Conservation (phyloP, 2,888 invertebrate genomes). For the Amphipyra berbera region DNA sequence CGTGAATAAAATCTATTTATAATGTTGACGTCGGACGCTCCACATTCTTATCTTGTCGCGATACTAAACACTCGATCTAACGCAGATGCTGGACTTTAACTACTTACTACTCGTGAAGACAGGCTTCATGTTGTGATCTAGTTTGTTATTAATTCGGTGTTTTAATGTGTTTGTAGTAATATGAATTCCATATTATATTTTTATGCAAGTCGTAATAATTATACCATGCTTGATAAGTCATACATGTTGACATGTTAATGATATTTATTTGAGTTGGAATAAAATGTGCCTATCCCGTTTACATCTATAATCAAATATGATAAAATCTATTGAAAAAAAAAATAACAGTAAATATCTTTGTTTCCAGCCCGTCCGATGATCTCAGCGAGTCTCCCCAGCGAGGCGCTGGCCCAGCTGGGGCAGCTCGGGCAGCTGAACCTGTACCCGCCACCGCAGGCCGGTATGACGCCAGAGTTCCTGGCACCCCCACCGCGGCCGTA, state of each 20-base stretch:
- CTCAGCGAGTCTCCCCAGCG: slow-evolving; percentile 92
- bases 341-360: slow-evolving; percentile 48
- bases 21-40: slow-evolving; percentile 84
- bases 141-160: slow-evolving; percentile 40
- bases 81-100: slow-evolving; percentile 71
- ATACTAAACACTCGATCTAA: slow-evolving; percentile 74
- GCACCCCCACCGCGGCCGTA: slow-evolving; percentile 91
- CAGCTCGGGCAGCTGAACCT: slow-evolving; percentile 90
- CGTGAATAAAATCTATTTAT: slow-evolving; percentile 87
- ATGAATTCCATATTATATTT: slow-evolving; percentile 11
- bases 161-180: slow-evolving; percentile 34
- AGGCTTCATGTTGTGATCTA: slow-evolving; percentile 46
- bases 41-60: slow-evolving; percentile 85
- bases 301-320: slow-evolving; percentile 1
- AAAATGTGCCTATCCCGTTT: not conserved
- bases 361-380: slow-evolving; percentile 91
- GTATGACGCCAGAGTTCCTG: slow-evolving; percentile 91
- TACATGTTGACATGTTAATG: slow-evolving; percentile 8
- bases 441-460: slow-evolving; percentile 87
- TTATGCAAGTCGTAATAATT: slow-evolving; percentile 5
- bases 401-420: slow-evolving; percentile 90
- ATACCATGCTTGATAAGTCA: not conserved
- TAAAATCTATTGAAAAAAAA: not conserved
- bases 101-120: slow-evolving; percentile 48
- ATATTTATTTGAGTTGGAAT: not conserved